phyloP scores from a whole-genome alignment of 2,113 vertebrate species.

The Bujurquina vittata region DNA sequence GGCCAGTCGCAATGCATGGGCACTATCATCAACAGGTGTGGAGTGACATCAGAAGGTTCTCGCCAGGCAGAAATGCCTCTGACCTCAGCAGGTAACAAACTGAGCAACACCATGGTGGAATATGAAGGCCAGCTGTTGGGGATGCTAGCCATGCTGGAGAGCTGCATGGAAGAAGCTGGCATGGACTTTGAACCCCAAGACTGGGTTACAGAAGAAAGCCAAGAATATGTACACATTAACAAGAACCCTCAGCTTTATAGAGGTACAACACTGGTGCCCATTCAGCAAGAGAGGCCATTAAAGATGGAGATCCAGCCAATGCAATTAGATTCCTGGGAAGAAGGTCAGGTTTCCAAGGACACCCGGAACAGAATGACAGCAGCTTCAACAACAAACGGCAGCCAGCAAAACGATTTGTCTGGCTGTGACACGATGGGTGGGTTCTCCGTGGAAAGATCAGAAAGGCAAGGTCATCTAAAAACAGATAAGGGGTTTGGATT shows the following conservation, averaged over 20 bases:
- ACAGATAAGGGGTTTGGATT: neutral
- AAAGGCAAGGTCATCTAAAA: neutral
- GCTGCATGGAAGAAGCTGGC: conserved; percentile 65
- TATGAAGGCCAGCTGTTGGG: conserved; percentile 69
- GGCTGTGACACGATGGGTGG: neutral
- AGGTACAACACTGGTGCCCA: conserved; percentile 18
- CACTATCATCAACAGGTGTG: neutral
- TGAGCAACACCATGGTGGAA: conserved; percentile 69
- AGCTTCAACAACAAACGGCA: neutral
- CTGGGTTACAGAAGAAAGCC: conserved; percentile 40
- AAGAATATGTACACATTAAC: conserved; percentile 68
- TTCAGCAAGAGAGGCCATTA: neutral
- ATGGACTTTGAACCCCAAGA: conserved; percentile 63
- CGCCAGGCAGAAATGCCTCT: conserved; percentile 53
- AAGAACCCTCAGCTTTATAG: conserved; percentile 4
- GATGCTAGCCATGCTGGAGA: conserved; percentile 71
- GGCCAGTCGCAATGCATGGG: neutral
- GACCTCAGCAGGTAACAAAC: conserved; percentile 57
- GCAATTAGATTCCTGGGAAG: neutral
- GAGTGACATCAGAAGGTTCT: neutral
- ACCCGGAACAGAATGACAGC: neutral
- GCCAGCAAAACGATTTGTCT: neutral
- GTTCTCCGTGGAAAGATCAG: neutral
- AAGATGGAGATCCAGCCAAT: conserved; percentile 3
- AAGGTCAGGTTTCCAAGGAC: neutral